Percentiles rank a stretch among this genome's conserved stretches.
Conservation (phyloP, 2,888 invertebrate species). For the Drosophila bunnanda region DNA sequence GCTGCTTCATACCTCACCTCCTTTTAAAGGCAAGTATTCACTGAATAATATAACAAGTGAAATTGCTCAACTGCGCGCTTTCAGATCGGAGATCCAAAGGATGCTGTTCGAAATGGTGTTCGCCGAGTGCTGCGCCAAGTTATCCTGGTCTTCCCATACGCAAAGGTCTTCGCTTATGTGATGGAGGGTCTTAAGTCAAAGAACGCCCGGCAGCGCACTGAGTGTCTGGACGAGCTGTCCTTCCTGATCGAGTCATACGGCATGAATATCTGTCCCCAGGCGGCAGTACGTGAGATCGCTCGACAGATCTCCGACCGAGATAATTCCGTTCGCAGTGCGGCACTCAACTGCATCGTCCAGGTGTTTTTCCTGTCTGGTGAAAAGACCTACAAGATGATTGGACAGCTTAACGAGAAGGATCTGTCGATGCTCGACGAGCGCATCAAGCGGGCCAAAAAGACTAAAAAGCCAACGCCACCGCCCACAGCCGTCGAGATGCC, state of each 20-base stretch:
- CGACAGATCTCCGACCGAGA: conserved; percentile 98
- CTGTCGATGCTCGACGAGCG: conserved; percentile 96
- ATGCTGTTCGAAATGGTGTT: conserved; percentile 95
- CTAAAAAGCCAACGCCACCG: conserved; percentile 85
- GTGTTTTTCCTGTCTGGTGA: conserved; percentile 97
- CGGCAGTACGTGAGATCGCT: conserved; percentile 93
- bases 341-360: conserved; percentile 96
- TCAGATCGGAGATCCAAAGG: conserved; percentile 97
- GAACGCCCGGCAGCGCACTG: conserved; percentile 97
- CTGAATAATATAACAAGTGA: too few relatives aligned
- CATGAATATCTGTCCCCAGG: conserved; percentile 91
- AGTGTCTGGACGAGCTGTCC: conserved; percentile 96
- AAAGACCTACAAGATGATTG: conserved; percentile 93
- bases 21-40: conserved; percentile 90
- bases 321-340: conserved; percentile 97
- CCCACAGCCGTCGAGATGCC: conserved; percentile 84
- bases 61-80: neutral
- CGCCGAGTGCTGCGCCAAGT: conserved; percentile 93
- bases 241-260: conserved; percentile 94
- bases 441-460: conserved; percentile 94
- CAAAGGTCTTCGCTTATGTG: conserved; percentile 94
- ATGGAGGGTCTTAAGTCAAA: conserved; percentile 99
- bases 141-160: conserved; percentile 93
- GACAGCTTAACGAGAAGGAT: conserved; percentile 97
- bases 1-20: conserved; percentile 97